phyloP scores from a whole-genome alignment of 2,888 invertebrate genomes.

The Tillus elongatus region DNA sequence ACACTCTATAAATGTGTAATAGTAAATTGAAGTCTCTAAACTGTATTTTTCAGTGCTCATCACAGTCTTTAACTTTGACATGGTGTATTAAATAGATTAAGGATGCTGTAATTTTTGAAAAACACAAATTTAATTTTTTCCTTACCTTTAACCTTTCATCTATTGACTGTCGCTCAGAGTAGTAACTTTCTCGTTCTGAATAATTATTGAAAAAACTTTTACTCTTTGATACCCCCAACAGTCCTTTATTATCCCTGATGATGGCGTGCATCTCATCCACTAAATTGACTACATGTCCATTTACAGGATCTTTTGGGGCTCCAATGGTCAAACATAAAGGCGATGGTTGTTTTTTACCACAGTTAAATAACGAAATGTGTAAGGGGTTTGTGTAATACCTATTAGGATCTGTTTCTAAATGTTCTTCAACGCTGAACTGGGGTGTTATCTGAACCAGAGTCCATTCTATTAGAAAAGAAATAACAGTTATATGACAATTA shows the following conservation, averaged over 20 bases:
- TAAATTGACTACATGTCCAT: constrained; percentile 3
- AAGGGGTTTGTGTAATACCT: constrained; percentile 28
- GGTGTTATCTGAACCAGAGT: constrained; percentile 51
- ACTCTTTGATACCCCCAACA: not conserved
- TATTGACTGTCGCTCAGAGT: not conserved
- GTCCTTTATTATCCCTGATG: not conserved
- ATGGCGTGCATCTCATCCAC: constrained; percentile 1
- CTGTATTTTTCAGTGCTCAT: no score
- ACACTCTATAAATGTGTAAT: no score
- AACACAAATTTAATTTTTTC: not conserved
- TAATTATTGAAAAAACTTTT: not conserved
- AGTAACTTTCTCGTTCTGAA: not conserved
- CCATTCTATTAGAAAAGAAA: constrained; percentile 50
- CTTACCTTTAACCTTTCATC: constrained; percentile 3
- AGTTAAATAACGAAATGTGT: constrained; percentile 34
- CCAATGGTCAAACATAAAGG: constrained; percentile 30
- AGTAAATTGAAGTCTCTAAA: no score
- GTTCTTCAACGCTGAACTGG: constrained; percentile 26
- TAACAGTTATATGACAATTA: constrained; percentile 9
- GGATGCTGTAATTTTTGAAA: not conserved
- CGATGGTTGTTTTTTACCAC: constrained; percentile 27
- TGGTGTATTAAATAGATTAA: no score
- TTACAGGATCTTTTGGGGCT: constrained; percentile 6
- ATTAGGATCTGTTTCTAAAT: constrained; percentile 24
- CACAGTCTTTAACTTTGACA: no score